phyloP scores from a whole-genome alignment of 2,113 vertebrate species.

The Climacteris rufus region DNA sequence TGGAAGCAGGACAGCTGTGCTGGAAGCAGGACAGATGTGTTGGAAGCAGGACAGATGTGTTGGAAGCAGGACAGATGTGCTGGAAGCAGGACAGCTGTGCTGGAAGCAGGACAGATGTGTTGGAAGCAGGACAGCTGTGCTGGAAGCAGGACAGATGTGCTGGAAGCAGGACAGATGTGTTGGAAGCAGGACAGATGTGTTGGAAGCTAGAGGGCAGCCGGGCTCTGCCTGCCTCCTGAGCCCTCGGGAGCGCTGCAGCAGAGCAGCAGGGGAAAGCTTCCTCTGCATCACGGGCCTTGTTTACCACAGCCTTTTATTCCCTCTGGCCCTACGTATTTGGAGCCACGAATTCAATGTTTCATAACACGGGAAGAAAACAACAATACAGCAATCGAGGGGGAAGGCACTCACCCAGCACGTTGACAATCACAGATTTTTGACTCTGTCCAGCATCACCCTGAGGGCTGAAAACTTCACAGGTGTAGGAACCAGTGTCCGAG shows the following conservation, averaged over 20 bases:
- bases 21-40: neutral
- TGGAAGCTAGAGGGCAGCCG: constrained; percentile 25
- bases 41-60: too few relatives aligned
- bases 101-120: neutral
- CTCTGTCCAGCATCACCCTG: constrained; percentile 62
- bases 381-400: neutral
- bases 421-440: constrained; percentile 71
- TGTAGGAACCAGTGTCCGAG: constrained; percentile 79
- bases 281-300: neutral
- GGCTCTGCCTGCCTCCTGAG: neutral
- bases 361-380: neutral
- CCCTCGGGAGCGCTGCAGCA: neutral
- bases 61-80: neutral
- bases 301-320: neutral
- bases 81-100: too few relatives aligned
- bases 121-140: too few relatives aligned
- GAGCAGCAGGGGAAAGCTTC: neutral
- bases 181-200: too few relatives aligned
- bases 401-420: constrained; percentile 75
- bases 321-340: neutral
- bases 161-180: neutral
- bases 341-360: neutral
- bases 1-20: too few relatives aligned
- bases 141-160: accelerated
- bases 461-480: constrained; percentile 81